Conservation (phyloP, 2,113 vertebrate genomes). For the Tachysurus fulvidraco region DNA sequence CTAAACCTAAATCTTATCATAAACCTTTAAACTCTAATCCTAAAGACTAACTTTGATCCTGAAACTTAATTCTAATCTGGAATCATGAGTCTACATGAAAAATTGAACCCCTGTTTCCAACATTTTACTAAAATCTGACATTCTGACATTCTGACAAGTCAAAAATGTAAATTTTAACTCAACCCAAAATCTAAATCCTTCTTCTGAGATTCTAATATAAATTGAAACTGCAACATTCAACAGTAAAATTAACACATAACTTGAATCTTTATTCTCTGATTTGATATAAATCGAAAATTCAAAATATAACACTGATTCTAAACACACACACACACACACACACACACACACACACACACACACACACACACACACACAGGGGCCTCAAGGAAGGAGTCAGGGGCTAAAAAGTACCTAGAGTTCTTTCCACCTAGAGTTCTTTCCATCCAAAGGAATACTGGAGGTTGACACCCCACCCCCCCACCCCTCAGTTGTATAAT, state of each 20-base stretch:
- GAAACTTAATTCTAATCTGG: neutral
- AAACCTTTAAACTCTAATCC: neutral
- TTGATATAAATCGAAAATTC: neutral
- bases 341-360: neutral
- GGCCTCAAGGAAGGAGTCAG: neutral
- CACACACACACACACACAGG: neutral
- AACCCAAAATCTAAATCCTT: no score
- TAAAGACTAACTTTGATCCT: neutral
- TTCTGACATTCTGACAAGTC: no score
- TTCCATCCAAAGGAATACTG: constrained; percentile 1
- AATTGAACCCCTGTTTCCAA: neutral
- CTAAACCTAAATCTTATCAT: neutral
- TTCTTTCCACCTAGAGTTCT: neutral
- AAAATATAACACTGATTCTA: neutral
- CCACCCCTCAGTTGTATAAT: neutral
- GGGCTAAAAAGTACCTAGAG: constrained; percentile 17
- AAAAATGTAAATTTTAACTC: no score
- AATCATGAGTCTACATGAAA: neutral
- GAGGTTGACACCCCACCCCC: neutral
- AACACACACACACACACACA: neutral
- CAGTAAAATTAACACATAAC: neutral
- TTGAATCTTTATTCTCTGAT: neutral
- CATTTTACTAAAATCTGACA: neutral
- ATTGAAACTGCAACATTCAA: no score
- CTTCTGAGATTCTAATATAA: no score